Evolutionary conservation across 2,888 invertebrate genomes (phyloP).

Genomic region (Agonopterix subpropinquella): DNA sequence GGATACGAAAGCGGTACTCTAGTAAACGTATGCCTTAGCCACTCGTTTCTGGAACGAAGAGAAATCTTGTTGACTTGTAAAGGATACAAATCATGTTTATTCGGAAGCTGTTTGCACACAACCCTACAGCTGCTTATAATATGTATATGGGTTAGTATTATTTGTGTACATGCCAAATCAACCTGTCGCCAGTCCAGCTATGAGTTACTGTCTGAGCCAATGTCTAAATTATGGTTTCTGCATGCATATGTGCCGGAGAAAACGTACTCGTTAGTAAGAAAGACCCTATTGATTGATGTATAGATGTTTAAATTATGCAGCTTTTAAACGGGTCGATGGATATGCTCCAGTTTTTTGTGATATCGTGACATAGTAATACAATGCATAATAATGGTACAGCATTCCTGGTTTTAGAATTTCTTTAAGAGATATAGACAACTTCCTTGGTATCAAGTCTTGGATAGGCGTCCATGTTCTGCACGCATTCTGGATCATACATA

Average conservation of each 20-base stretch:
- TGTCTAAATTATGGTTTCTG: constrained; percentile 63
- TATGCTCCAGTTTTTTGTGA: neutral
- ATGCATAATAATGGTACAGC: no score
- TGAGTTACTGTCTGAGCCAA: constrained; percentile 54
- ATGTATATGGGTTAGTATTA: constrained; percentile 36
- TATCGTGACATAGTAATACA: neutral
- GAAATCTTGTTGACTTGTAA: no score
- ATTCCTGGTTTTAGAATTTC: no score
- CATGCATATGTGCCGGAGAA: constrained; percentile 62
- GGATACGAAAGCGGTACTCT: no score
- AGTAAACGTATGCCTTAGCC: no score
- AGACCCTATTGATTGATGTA: constrained; percentile 24
- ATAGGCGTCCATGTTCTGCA: no score
- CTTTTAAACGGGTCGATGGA: constrained; percentile 5
- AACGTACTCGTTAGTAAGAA: constrained; percentile 51
- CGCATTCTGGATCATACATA: no score
- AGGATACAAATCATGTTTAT: no score
- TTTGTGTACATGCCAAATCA: constrained; percentile 54
- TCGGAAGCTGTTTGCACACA: neutral
- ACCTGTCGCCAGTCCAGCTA: constrained; percentile 44
- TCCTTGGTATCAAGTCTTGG: no score
- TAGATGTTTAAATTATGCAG: constrained; percentile 15
- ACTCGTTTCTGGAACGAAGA: no score
- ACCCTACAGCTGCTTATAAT: neutral
- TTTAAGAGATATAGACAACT: no score